phyloP scores from a whole-genome alignment of 1,140 invertebrate genomes.

The Drosophila arawakana region DNA sequence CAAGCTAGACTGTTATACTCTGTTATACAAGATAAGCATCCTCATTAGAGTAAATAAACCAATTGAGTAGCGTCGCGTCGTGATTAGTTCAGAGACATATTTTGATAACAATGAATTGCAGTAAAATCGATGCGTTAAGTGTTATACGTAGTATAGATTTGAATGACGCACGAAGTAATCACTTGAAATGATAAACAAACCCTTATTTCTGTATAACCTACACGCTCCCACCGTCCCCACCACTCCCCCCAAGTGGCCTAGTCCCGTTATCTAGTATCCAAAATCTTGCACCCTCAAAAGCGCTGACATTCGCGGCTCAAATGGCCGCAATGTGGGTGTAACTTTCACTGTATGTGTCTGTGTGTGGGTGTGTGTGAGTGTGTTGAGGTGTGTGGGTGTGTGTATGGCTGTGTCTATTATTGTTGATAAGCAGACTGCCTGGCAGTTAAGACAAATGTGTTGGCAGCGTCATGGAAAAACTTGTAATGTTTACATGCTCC shows the following conservation, averaged over 20 bases:
- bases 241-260: neutral
- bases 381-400: neutral
- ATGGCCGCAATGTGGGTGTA: constrained; percentile 12
- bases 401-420: constrained; percentile 18
- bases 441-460: constrained; percentile 29
- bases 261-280: neutral
- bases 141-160: constrained; percentile 24
- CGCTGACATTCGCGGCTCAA: constrained; percentile 7
- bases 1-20: constrained; percentile 4
- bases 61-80: neutral
- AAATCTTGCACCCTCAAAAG: neutral
- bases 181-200: constrained; percentile 35
- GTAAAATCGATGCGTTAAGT: constrained; percentile 25
- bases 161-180: constrained; percentile 35
- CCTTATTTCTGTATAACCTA: neutral
- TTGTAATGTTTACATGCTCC: neutral
- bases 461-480: constrained; percentile 6
- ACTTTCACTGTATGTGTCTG: neutral
- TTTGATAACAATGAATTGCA: neutral
- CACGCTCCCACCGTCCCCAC: neutral
- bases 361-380: constrained; percentile 19
- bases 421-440: constrained; percentile 33
- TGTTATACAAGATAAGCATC: neutral
- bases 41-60: neutral
- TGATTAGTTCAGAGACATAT: neutral